phyloP scores from a whole-genome alignment of 1,140 invertebrate species.

The Euura lappo region DNA sequence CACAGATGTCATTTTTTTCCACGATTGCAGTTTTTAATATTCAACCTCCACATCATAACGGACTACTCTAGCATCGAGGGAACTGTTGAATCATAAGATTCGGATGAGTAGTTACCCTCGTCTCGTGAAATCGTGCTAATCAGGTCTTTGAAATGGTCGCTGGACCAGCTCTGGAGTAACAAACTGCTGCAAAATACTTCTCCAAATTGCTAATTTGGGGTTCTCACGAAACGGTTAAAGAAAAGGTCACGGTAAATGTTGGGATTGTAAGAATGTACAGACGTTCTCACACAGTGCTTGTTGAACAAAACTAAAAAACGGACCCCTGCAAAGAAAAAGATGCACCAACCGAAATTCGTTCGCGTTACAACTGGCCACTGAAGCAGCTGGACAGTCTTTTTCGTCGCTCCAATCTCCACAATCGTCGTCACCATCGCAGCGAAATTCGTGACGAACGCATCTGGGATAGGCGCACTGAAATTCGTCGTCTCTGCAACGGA shows the following conservation, averaged over 20 bases:
- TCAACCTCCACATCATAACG: neutral
- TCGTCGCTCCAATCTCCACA: slow-evolving; percentile 89
- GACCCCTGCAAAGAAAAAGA: too few species aligned
- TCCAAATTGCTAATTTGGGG: neutral
- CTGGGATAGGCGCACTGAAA: slow-evolving; percentile 72
- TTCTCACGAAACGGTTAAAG: neutral
- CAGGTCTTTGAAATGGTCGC: neutral
- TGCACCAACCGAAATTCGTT: slow-evolving; percentile 68
- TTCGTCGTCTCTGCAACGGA: slow-evolving; percentile 71
- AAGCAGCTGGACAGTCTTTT: slow-evolving; percentile 68
- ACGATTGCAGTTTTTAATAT: neutral
- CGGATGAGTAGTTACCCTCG: neutral
- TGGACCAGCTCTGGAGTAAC: neutral
- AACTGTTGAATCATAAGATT: neutral
- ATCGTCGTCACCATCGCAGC: slow-evolving; percentile 88
- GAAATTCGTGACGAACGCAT: slow-evolving; percentile 76
- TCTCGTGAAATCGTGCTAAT: neutral
- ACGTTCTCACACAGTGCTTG: neutral
- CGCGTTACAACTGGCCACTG: slow-evolving; percentile 60
- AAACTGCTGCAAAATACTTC: neutral
- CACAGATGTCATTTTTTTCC: neutral
- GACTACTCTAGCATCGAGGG: neutral
- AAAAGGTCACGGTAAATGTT: neutral
- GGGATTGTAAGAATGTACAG: neutral
- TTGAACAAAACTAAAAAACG: neutral